Percentiles rank a stretch among this genome's conserved stretches.
Conservation (phyloP, 2,888 invertebrate species). For the Hoplodrina blanda region DNA sequence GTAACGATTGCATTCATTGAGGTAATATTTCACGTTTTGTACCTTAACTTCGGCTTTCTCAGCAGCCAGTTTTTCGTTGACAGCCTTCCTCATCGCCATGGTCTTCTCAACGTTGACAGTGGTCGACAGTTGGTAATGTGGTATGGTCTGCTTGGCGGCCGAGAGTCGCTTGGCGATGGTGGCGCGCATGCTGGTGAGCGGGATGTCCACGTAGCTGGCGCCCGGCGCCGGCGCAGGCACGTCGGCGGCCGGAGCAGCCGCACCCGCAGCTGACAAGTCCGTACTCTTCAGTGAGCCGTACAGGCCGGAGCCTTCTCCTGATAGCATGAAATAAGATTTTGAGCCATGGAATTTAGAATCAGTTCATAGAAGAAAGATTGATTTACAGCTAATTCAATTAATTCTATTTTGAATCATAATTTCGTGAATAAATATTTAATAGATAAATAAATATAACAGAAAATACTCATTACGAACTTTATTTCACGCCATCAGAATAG, state of each 20-base stretch:
- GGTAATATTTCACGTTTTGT: not conserved
- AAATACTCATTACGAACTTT: slow-evolving; percentile 24
- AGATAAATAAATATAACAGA: not conserved
- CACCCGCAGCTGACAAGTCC: slow-evolving; percentile 91
- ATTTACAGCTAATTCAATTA: not conserved
- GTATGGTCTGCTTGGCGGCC: slow-evolving; percentile 97
- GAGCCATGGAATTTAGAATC: slow-evolving; percentile 4
- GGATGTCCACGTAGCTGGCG: slow-evolving; percentile 93
- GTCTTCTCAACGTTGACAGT: slow-evolving; percentile 96
- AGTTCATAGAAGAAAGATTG: slow-evolving; percentile 1
- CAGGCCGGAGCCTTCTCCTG: slow-evolving; percentile 94
- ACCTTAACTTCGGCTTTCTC: slow-evolving; percentile 92
- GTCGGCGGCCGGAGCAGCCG: slow-evolving; percentile 54
- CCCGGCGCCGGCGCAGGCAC: slow-evolving; percentile 79
- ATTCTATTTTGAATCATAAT: not conserved
- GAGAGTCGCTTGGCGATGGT: slow-evolving; percentile 97
- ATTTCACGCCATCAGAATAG: slow-evolving; percentile 49
- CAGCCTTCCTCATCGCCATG: slow-evolving; percentile 93
- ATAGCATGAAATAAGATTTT: slow-evolving; percentile 65
- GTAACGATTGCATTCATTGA: no score
- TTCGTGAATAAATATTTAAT: not conserved
- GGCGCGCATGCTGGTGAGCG: slow-evolving; percentile 95
- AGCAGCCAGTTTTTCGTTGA: slow-evolving; percentile 95
- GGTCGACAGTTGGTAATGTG: slow-evolving; percentile 98
- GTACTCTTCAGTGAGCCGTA: slow-evolving; percentile 95